Percentiles rank a stretch among this genome's conserved stretches.
Conservation (phyloP, 2,888 invertebrate genomes). For the Automeris io region DNA sequence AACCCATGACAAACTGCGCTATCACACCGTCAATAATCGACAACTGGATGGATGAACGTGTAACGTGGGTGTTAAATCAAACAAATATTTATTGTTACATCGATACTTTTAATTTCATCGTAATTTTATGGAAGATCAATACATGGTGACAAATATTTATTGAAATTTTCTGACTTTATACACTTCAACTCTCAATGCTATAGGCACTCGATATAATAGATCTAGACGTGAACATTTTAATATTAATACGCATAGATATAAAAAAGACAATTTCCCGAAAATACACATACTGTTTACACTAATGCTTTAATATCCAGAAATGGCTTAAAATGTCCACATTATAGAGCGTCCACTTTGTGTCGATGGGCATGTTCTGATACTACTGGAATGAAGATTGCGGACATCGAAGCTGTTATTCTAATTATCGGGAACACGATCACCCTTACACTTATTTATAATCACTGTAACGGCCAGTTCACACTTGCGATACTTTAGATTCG, state of each 20-base stretch:
- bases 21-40: not conserved
- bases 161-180: slow-evolving; percentile 74
- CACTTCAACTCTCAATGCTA: slow-evolving; percentile 74
- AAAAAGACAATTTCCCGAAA: slow-evolving; percentile 61
- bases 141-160: slow-evolving; percentile 75
- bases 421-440: slow-evolving; percentile 61
- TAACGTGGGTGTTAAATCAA: slow-evolving; percentile 36
- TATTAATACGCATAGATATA: slow-evolving; percentile 67
- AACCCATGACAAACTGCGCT: no score
- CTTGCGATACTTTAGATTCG: slow-evolving; percentile 37
- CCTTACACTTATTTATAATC: slow-evolving; percentile 67
- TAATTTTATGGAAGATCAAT: slow-evolving; percentile 78
- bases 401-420: slow-evolving; percentile 58
- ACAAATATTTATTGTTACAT: slow-evolving; percentile 69
- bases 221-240: slow-evolving; percentile 74
- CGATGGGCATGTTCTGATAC: slow-evolving; percentile 59
- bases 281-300: slow-evolving; percentile 61
- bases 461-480: slow-evolving; percentile 49
- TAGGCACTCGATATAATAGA: slow-evolving; percentile 76
- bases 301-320: slow-evolving; percentile 63
- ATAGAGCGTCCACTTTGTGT: slow-evolving; percentile 54
- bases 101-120: slow-evolving; percentile 77
- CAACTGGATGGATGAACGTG: not conserved
- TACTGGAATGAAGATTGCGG: slow-evolving; percentile 60
- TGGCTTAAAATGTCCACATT: slow-evolving; percentile 70